Base-by-base conservation (phyloP, 1,140 invertebrate species). In the Cylas formicarius region DNA sequence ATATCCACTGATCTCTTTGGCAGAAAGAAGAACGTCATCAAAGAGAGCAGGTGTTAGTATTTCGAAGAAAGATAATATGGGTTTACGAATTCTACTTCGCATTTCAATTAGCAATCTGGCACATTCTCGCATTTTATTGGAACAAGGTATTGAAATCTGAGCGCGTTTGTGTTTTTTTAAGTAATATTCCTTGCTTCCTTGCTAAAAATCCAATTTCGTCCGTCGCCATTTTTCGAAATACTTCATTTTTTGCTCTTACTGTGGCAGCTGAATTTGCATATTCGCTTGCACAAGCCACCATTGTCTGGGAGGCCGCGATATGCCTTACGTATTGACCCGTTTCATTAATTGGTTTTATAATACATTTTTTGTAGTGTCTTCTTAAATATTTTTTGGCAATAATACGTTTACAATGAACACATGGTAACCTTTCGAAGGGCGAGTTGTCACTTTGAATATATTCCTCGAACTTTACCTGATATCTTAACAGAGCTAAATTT, bases 121-220 rank as follows among this genome's bases (percentile, higher is more conserved):
- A 22, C 48, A 33, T 29, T 56, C 53, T 11, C 50, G 24, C 37
- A 55, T 52, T 39, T 46, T 45, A 28, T 53, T 55, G 8, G 46
- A 50, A 37, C 47, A 53, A 23, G 35, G 42, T 6, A 13, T 13
- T 19, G 9, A 35, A 13, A 55, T 38, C 44, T 50, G 50, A 39
- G 41, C 39, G 18, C 50, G 23, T 34, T 55, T 55, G 33, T 55
- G 53, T 39, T 55, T 53, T 32, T 53, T 53, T 21, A 55, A 28
- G 36, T 55, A 53, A 35, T 41, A 18, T 40, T 50, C 41, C n/a
- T 44, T 56, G 51, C 23, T 11, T 52, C 46, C 47, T 51, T 13
- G 42, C 44, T 31, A 40, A 31, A 11, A 44, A 32, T 21, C 34
- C 34, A 35, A 56, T 54, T 17, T 54, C 28, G 26, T 54, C 52